A percentile compares a stretch with the other conserved stretches of the same genome.
These are phyloP conservation scores for Urocyon cinereoargenteus DNA, from an alignment of 2,797 vertebrate genomes.

Conservation along the genomic window DNA sequence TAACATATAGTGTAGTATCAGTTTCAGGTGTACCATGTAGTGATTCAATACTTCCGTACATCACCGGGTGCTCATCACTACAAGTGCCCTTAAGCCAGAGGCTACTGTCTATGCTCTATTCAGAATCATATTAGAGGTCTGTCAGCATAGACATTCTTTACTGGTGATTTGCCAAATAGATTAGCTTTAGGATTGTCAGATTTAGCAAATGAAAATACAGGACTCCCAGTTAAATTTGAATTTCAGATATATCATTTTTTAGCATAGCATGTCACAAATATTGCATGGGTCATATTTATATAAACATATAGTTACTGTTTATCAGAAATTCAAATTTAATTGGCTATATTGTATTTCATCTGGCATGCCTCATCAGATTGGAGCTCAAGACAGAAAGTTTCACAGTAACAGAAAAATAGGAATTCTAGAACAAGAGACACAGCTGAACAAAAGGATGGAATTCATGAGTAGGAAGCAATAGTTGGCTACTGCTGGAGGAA, in stretches of 20 bases:
- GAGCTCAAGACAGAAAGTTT: background rate
- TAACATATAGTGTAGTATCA: too few relatives aligned
- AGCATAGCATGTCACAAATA: background rate
- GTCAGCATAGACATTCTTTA: background rate
- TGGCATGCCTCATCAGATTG: background rate
- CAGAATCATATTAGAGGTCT: background rate
- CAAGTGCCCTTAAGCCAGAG: background rate
- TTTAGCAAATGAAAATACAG: background rate
- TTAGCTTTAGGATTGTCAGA: background rate
- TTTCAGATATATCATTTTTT: background rate
- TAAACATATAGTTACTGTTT: constrained; percentile 20
- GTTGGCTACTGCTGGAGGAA: background rate
- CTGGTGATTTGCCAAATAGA: background rate
- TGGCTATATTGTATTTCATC: background rate
- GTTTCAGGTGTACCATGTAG: too few relatives aligned
- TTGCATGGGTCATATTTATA: background rate
- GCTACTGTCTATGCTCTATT: background rate
- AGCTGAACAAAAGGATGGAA: background rate
- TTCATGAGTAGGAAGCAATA: background rate
- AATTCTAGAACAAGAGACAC: background rate
- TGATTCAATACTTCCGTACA: too few relatives aligned
- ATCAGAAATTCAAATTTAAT: constrained; percentile 60
- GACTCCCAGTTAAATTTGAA: background rate
- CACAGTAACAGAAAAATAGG: background rate
- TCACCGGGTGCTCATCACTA: too few relatives aligned